A percentile compares a stretch with the other conserved stretches of the same genome.
Conservation (phyloP, 2,888 invertebrate genomes). For the Timema podura region DNA sequence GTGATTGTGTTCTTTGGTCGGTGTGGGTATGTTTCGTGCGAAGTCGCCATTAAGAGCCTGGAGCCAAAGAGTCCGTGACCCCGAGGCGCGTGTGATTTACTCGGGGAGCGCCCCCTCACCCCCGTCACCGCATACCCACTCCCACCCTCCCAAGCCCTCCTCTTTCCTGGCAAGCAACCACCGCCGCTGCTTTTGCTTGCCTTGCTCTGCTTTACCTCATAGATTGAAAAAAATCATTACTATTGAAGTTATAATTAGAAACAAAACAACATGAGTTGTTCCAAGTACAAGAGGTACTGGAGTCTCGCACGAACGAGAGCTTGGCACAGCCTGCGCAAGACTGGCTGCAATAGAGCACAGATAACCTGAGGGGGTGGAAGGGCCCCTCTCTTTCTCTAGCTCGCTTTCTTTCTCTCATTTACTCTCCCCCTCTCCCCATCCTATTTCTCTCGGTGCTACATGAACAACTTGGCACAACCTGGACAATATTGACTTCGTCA, state of each 20-base stretch:
- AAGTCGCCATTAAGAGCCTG: slow-evolving; percentile 9
- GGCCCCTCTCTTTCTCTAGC: no score
- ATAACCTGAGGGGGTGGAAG: no score
- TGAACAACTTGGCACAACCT: no score
- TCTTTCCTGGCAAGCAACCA: background rate
- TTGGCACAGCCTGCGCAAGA: background rate
- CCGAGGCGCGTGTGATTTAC: slow-evolving; percentile 18
- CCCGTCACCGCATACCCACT: background rate
- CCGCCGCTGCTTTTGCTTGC: no score
- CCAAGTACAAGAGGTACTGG: no score
- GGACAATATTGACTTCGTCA: no score
- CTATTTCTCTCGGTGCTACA: no score
- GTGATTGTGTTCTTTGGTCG: slow-evolving; percentile 1
- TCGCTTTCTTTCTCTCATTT: no score
- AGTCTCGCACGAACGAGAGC: no score
- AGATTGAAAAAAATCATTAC: slow-evolving; percentile 17
- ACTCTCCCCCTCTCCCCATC: no score
- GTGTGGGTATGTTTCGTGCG: background rate
- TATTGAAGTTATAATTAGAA: slow-evolving; percentile 17
- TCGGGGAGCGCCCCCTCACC: slow-evolving; percentile 13
- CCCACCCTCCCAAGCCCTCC: background rate
- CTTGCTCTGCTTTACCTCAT: background rate
- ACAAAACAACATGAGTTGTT: slow-evolving; percentile 8
- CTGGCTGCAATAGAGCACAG: no score
- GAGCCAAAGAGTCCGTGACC: background rate